Evolutionary conservation across 1,140 invertebrate genomes (phyloP).

Genomic region (Eulimnadia texana): DNA sequence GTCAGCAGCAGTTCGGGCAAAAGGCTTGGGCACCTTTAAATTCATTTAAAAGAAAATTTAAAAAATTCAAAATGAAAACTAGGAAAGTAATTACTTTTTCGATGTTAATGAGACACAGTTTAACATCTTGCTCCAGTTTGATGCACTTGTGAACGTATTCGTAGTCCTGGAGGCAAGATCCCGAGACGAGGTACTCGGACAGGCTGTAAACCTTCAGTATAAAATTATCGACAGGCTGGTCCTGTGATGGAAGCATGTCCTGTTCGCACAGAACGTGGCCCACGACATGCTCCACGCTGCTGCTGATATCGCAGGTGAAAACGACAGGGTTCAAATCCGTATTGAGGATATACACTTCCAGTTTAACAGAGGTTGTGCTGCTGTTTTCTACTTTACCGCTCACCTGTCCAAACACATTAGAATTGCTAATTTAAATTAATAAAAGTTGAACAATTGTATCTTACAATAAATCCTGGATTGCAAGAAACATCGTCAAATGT

Average conservation of each 20-base stretch:
- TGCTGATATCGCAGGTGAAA: conserved; percentile 48
- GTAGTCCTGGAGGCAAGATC: conserved; percentile 60
- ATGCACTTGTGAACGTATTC: conserved; percentile 88
- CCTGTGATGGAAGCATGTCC: conserved; percentile 47
- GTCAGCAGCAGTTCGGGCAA: conserved; percentile 37
- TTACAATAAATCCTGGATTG: conserved; percentile 12
- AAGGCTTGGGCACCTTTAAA: conserved; percentile 8
- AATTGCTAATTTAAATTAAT: too few relatives aligned
- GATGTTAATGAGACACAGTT: conserved; percentile 41
- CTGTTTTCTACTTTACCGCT: conserved; percentile 14
- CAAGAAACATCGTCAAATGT: conserved; percentile 1
- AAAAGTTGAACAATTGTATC: too few relatives aligned
- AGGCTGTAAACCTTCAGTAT: conserved; percentile 60
- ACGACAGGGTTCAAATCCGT: conserved; percentile 4
- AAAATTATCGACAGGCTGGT: conserved; percentile 48
- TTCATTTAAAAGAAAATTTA: background rate
- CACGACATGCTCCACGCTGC: conserved; percentile 73
- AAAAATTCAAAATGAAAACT: too few relatives aligned
- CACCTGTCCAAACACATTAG: conserved; percentile 6
- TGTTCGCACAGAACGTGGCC: conserved; percentile 62
- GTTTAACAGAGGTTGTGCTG: background rate
- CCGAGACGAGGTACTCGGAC: conserved; percentile 52
- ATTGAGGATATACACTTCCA: conserved; percentile 10
- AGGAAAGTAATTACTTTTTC: conserved; percentile 12
- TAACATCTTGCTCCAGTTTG: conserved; percentile 79